Percentiles rank a stretch among this genome's conserved stretches.
phyloP scores from a whole-genome alignment of 2,797 vertebrate species.

The Buphagus erythrorhynchus region DNA sequence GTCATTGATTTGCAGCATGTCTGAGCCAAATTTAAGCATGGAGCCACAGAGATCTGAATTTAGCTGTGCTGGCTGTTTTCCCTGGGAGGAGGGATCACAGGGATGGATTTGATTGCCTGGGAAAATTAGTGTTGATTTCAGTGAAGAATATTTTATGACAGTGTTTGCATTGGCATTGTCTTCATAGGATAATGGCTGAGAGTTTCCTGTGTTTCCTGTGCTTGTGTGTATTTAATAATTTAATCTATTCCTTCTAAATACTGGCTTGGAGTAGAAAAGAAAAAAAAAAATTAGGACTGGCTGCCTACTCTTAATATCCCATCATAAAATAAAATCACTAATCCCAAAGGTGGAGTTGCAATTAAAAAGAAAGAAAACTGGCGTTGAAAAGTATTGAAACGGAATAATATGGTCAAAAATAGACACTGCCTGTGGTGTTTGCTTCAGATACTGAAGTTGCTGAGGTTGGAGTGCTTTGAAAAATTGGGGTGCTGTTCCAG shows the following conservation, averaged over 20 bases:
- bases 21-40: slow-evolving; percentile 15
- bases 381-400: background rate
- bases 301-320: slow-evolving; percentile 14
- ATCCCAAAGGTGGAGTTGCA: slow-evolving; percentile 34
- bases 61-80: slow-evolving; percentile 41
- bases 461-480: background rate
- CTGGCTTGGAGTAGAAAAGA: background rate
- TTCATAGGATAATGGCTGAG: slow-evolving; percentile 34
- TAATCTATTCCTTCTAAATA: slow-evolving; percentile 31
- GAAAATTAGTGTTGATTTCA: slow-evolving; percentile 67
- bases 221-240: slow-evolving; percentile 48
- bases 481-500: background rate
- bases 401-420: background rate
- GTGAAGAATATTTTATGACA: slow-evolving; percentile 65
- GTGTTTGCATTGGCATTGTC: slow-evolving; percentile 57
- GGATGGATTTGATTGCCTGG: slow-evolving; percentile 45
- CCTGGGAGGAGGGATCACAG: slow-evolving; percentile 45
- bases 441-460: background rate
- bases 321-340: slow-evolving; percentile 22
- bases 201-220: slow-evolving; percentile 53
- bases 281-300: background rate
- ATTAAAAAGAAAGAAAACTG: background rate
- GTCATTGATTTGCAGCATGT: background rate
- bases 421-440: background rate
- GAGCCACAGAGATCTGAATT: slow-evolving; percentile 28